phyloP scores from a whole-genome alignment of 2,113 vertebrate species.

The Cinclus mexicanus region DNA sequence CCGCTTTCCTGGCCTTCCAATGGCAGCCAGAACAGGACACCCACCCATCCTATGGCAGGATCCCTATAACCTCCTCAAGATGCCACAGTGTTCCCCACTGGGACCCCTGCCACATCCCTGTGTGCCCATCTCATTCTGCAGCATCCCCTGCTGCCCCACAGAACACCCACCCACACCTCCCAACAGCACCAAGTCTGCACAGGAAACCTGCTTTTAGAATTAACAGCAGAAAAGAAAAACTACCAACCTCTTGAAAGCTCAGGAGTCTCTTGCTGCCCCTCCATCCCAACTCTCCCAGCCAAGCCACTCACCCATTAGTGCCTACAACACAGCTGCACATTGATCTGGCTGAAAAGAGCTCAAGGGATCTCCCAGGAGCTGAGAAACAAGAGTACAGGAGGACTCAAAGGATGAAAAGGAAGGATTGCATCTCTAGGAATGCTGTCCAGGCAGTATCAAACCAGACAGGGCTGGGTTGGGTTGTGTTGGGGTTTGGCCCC shows the following conservation, averaged over 20 bases:
- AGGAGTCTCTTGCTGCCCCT: neutral
- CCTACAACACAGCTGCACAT: neutral
- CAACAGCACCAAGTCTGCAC: accelerated
- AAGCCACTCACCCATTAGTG: accelerated
- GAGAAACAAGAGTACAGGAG: neutral
- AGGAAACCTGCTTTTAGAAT: neutral
- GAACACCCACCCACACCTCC: neutral
- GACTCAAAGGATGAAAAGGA: accelerated
- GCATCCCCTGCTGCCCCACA: neutral
- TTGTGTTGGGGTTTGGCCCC: neutral
- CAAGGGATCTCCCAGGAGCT: neutral
- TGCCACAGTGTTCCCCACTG: neutral
- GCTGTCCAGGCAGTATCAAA: neutral
- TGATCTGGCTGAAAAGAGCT: neutral
- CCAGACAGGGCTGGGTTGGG: neutral
- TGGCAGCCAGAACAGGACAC: neutral
- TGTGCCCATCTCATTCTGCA: neutral
- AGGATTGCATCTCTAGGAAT: neutral
- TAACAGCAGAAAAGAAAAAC: neutral
- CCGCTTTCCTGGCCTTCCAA: neutral
- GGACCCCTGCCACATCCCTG: neutral
- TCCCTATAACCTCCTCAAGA: neutral
- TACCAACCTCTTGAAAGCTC: accelerated
- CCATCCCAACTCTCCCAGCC: neutral
- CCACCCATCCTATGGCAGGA: neutral